phyloP scores from a whole-genome alignment of 2,888 invertebrate species.

The Eupeodes latifasciatus region DNA sequence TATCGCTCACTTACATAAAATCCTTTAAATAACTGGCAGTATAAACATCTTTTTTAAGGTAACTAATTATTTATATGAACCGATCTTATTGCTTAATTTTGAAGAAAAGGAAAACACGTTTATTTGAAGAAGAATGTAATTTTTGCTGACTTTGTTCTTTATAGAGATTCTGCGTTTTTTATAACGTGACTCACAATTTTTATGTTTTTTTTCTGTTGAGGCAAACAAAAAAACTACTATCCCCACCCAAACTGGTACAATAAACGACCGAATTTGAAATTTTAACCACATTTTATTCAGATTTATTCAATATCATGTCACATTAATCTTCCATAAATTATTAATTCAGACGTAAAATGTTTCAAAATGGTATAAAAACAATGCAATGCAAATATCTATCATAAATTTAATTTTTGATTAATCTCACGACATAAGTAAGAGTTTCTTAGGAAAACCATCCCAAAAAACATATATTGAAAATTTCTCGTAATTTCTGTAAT shows the following conservation, averaged over 20 bases:
- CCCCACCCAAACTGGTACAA: background rate
- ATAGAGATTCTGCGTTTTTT: no score
- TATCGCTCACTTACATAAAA: no score
- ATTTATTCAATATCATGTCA: background rate
- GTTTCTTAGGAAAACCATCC: conserved; percentile 5
- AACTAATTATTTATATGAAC: no score
- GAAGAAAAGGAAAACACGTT: no score
- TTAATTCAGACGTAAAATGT: background rate
- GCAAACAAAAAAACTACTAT: no score
- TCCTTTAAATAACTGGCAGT: no score
- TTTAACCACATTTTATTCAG: background rate
- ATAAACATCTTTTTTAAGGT: no score
- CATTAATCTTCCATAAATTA: background rate
- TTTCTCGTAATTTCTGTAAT: conserved; percentile 55
- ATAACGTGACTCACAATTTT: no score
- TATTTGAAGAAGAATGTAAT: no score
- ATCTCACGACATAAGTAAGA: background rate
- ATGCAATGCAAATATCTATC: background rate
- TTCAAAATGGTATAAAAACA: background rate
- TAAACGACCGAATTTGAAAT: background rate
- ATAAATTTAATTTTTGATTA: conserved; percentile 19
- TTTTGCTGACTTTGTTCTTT: no score
- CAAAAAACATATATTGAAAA: conserved; percentile 25
- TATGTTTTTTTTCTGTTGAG: no score
- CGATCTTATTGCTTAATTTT: no score